phyloP scores from a whole-genome alignment of 2,113 vertebrate species.

The Gallinago undulata region DNA sequence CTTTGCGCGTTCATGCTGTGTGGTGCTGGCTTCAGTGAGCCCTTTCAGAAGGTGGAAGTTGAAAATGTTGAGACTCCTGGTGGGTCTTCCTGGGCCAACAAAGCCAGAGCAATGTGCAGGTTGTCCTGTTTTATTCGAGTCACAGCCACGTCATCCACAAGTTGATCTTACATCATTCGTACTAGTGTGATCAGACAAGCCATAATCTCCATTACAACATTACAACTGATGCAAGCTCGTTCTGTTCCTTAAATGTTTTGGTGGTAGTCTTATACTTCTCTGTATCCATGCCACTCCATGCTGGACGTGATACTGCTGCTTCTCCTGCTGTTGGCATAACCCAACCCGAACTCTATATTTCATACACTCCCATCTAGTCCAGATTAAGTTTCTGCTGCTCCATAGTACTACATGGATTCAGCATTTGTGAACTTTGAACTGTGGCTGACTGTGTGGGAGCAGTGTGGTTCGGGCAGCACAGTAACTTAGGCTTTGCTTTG shows the following conservation, averaged over 20 bases:
- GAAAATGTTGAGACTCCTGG: background rate
- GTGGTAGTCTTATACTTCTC: background rate
- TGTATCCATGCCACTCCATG: fast-evolving
- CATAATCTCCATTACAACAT: fast-evolving
- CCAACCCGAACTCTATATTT: background rate
- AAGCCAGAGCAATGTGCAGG: background rate
- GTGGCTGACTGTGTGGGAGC: background rate
- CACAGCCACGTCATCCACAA: background rate
- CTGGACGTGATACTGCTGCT: background rate
- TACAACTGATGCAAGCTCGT: background rate
- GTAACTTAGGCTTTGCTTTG: background rate
- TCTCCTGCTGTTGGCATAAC: background rate
- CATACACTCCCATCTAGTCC: background rate
- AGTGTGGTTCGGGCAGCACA: fast-evolving
- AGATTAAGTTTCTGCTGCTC: background rate
- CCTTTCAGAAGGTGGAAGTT: background rate
- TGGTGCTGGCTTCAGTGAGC: background rate
- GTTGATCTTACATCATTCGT: background rate
- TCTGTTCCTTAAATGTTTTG: background rate
- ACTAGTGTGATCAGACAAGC: background rate
- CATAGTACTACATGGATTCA: background rate
- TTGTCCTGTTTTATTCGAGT: background rate
- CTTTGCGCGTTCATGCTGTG: background rate
- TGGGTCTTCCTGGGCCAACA: background rate
- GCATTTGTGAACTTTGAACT: background rate